Evolutionary conservation across 2,113 vertebrate species (phyloP).

Genomic region (Notothenia coriiceps): DNA sequence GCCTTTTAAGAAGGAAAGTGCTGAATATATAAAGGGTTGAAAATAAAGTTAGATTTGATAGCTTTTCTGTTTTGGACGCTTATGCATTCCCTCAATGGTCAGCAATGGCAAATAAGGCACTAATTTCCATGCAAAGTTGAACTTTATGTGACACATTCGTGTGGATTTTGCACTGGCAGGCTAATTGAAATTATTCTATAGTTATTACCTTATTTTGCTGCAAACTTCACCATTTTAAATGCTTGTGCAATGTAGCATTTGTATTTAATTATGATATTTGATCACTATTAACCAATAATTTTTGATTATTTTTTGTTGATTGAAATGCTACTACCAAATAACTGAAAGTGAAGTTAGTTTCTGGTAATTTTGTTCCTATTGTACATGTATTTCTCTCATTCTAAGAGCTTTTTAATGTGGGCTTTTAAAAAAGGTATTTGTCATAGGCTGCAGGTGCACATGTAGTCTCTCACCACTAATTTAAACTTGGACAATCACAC

Average conservation of each 20-base stretch:
- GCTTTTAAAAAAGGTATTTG: background rate
- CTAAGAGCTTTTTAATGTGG: background rate
- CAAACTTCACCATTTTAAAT: background rate
- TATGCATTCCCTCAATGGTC: background rate
- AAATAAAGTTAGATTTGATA: too few species aligned
- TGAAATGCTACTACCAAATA: too few species aligned
- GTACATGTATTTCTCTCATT: background rate
- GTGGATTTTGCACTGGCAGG: background rate
- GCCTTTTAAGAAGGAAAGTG: too few species aligned
- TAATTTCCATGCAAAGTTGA: background rate
- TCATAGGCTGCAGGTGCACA: background rate
- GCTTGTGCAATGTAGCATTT: background rate
- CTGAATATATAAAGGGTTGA: too few species aligned
- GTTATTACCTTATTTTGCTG: background rate
- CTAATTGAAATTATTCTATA: background rate
- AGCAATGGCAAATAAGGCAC: background rate
- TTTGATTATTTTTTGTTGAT: too few species aligned
- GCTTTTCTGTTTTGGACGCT: background rate
- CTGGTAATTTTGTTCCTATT: too few species aligned
- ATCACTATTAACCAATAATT: too few species aligned
- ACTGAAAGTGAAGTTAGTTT: too few species aligned
- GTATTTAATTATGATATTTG: too few species aligned
- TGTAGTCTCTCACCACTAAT: background rate
- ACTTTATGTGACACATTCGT: background rate
- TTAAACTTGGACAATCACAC: slow-evolving; percentile 1